These are phyloP conservation scores for Doryteuthis pealeii DNA, from an alignment of 1,140 invertebrate species.

Conservation along the genomic window DNA sequence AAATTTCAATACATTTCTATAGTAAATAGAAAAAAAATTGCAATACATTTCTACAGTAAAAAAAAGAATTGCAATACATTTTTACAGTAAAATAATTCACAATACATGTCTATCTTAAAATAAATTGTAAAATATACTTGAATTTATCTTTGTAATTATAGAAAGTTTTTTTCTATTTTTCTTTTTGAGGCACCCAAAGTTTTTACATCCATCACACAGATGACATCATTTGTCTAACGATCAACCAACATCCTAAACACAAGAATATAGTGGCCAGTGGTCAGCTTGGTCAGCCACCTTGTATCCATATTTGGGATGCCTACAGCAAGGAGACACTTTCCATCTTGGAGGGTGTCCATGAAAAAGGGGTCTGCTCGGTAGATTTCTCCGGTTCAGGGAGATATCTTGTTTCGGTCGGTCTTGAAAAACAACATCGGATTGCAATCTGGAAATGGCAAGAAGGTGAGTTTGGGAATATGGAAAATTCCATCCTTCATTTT, in stretches of 20 bases:
- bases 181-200: constrained; percentile 53
- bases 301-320: constrained; percentile 59
- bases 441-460: constrained; percentile 61
- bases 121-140: too few relatives aligned
- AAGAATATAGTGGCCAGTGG: constrained; percentile 57
- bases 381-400: constrained; percentile 61
- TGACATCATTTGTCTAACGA: constrained; percentile 60
- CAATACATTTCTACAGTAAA: too few relatives aligned
- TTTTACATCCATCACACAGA: constrained; percentile 61
- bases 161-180: constrained; percentile 9
- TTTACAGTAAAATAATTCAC: too few relatives aligned
- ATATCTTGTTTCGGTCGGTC: constrained; percentile 54
- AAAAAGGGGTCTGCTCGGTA: constrained; percentile 54
- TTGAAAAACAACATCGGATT: constrained; percentile 56
- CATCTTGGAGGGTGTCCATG: constrained; percentile 51
- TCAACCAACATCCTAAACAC: constrained; percentile 58
- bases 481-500: not conserved
- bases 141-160: too few relatives aligned
- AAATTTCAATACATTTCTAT: too few relatives aligned
- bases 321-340: constrained; percentile 54
- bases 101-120: too few relatives aligned
- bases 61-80: too few relatives aligned
- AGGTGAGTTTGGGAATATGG: constrained; percentile 34
- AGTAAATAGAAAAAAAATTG: too few relatives aligned
- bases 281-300: constrained; percentile 55